Base-by-base conservation (phyloP, 1,140 invertebrate species). In the Zaprionus lachaisei region DNA sequence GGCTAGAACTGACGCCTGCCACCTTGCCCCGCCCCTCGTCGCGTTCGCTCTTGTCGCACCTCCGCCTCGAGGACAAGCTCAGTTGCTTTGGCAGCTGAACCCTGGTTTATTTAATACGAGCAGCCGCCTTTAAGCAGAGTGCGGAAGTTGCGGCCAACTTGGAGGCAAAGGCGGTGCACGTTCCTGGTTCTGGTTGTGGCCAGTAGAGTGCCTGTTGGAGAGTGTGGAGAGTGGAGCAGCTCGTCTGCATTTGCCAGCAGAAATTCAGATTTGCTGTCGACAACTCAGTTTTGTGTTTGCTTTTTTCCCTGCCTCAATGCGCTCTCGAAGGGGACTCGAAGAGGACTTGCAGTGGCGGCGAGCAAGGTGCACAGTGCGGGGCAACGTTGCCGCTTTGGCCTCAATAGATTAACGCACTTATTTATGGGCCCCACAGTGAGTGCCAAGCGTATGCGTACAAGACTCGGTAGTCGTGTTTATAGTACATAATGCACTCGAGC, bases 1-100 rank as follows among this genome's bases (percentile, higher is more conserved):
- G 83, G 84, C 86, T 83, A 75, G 77, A 80, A 72, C 79, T 79
- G 81, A 73, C 60, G 75, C 64, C 68, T 76, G 58, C 60, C 56
- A 47, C 79, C 63, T 31, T 63, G 47, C 55, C 26, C 64, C 55
- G 7, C 49, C 67, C 14, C 28, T 24, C 37, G 24, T 51, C 38
- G 65, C 72, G 62, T 47, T 55, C 37, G 31, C 57, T 20, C 11
- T 12, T 7, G 4, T 37, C 58, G 9, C 60, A 61, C 38, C 58
- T 61, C 41, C 41, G 60, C 47, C 44, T 64, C 15, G n/a, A 22
- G 49, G n/a, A 55, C 7, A 38, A 61, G 57, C 66, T 60, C 37
- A 56, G 66, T 51, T 71, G 68, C 67, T 73, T 65, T 71, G 73
- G 67, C 60, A 76, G 60, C 66, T 75, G 68, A 72, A 72, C 65